Evolutionary conservation across 2,113 vertebrate genomes (phyloP).

Genomic region (Elgaria multicarinata): DNA sequence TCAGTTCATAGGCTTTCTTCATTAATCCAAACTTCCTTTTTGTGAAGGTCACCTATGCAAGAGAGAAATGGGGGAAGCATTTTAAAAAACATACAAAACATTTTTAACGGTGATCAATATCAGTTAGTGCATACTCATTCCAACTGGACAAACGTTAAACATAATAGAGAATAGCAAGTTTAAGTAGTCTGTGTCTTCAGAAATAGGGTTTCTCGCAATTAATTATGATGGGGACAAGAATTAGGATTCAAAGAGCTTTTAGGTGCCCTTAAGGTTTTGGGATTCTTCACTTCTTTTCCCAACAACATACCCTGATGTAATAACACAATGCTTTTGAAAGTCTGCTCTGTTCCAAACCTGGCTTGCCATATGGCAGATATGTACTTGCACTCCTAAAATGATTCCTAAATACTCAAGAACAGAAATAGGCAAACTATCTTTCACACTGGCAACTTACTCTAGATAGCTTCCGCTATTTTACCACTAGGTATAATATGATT

Average conservation of each 20-base stretch:
- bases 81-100: background rate
- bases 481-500: background rate
- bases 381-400: background rate
- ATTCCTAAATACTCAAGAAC: background rate
- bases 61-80: slow-evolving; percentile 53
- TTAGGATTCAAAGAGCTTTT: background rate
- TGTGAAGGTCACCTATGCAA: slow-evolving; percentile 94
- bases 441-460: background rate
- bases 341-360: background rate
- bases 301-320: background rate
- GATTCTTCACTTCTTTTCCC: background rate
- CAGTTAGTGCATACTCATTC: background rate
- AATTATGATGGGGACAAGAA: background rate
- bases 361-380: background rate
- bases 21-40: slow-evolving; percentile 99
- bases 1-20: slow-evolving; percentile 99
- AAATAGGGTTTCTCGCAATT: background rate
- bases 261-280: background rate
- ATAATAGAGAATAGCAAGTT: background rate
- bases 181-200: background rate
- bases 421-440: background rate
- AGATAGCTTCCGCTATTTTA: background rate
- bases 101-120: background rate
- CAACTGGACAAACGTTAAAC: background rate
- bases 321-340: background rate